phyloP scores from a whole-genome alignment of 2,113 vertebrate species.

The Cyanoderma ruficeps region DNA sequence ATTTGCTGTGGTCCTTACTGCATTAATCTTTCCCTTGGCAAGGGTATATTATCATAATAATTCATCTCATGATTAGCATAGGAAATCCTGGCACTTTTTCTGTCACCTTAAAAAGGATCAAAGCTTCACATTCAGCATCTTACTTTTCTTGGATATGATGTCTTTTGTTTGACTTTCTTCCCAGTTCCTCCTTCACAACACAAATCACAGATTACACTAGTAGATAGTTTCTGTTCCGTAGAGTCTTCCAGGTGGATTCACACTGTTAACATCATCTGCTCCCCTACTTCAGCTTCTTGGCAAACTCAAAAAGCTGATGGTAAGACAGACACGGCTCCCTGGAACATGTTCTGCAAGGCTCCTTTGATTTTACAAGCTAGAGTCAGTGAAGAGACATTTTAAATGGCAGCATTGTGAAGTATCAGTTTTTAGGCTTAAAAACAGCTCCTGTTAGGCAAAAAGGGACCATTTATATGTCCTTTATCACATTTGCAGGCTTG shows the following conservation, averaged over 20 bases:
- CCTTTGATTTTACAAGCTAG: background rate
- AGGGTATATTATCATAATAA: background rate
- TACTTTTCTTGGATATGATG: background rate
- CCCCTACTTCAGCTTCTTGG: constrained; percentile 22
- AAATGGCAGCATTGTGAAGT: background rate
- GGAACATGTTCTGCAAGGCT: background rate
- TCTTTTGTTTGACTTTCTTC: background rate
- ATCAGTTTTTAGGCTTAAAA: background rate
- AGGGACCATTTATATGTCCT: background rate
- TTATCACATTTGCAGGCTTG: background rate
- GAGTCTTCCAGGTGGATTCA: constrained; percentile 2
- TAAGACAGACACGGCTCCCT: background rate
- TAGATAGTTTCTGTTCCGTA: background rate
- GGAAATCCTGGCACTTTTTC: background rate
- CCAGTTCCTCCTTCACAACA: background rate
- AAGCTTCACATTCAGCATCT: background rate
- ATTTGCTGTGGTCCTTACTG: constrained; percentile 1
- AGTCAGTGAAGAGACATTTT: background rate
- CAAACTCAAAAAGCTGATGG: background rate
- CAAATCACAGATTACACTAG: background rate
- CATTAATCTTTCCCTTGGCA: constrained; percentile 25
- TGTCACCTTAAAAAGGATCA: background rate
- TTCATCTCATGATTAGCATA: background rate
- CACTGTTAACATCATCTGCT: constrained; percentile 21
- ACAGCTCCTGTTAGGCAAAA: background rate